phyloP scores from a whole-genome alignment of 2,888 invertebrate genomes.

The Griposia aprilina region DNA sequence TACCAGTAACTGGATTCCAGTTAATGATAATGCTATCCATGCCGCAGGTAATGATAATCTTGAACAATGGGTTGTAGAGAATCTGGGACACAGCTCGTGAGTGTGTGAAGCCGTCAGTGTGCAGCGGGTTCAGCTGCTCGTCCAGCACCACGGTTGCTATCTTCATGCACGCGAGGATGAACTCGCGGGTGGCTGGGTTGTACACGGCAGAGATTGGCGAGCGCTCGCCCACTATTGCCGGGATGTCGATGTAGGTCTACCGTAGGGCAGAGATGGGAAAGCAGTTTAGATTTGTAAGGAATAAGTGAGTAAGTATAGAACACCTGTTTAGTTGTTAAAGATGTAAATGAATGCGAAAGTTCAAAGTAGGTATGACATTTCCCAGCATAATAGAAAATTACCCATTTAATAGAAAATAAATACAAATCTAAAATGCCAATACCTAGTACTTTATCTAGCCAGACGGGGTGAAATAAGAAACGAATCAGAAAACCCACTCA shows the following conservation, averaged over 20 bases:
- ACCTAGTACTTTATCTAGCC: not conserved
- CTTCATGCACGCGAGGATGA: conserved; percentile 92
- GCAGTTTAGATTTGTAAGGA: not conserved
- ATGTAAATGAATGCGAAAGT: not conserved
- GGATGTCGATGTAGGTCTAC: conserved; percentile 92
- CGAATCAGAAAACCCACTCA: too few species aligned
- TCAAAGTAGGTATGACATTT: not conserved
- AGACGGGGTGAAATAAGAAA: not conserved
- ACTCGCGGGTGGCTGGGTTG: conserved; percentile 92
- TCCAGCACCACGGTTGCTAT: conserved; percentile 92
- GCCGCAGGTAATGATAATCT: conserved; percentile 94
- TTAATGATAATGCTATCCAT: conserved; percentile 95
- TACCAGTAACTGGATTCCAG: conserved; percentile 94
- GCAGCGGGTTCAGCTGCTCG: conserved; percentile 92
- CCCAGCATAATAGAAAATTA: not conserved
- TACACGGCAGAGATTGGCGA: conserved; percentile 91
- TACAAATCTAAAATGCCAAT: not conserved
- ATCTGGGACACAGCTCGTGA: conserved; percentile 92
- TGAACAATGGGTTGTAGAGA: conserved; percentile 94
- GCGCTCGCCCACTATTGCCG: conserved; percentile 91
- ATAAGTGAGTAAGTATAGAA: not conserved
- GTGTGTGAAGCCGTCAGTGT: conserved; percentile 94
- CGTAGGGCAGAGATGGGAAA: not conserved
- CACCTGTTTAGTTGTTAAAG: not conserved
- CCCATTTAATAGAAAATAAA: not conserved